Conservation (phyloP, 53 echinoderm and acorn worm genomes). For the Glandiceps talaboti region DNA sequence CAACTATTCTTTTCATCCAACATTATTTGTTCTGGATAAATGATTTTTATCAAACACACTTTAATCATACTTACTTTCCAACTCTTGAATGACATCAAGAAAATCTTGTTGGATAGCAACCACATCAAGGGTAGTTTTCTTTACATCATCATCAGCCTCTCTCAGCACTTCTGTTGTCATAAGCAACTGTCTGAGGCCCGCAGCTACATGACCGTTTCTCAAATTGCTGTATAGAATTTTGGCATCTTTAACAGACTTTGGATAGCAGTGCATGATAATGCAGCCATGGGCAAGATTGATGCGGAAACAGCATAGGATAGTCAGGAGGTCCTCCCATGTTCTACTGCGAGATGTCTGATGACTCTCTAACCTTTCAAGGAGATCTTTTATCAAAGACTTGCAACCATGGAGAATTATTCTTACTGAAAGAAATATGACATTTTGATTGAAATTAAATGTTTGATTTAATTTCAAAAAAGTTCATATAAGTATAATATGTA, state of each 20-base stretch:
- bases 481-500: too few relatives aligned
- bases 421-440: background rate
- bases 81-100: background rate
- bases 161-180: background rate
- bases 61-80: too few relatives aligned
- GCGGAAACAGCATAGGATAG: background rate
- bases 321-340: background rate
- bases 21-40: too few relatives aligned
- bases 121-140: background rate
- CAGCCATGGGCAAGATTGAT: background rate
- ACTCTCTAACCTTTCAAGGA: background rate
- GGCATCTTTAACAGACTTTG: background rate
- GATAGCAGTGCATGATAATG: background rate
- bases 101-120: background rate
- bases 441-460: too few relatives aligned
- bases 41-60: too few relatives aligned
- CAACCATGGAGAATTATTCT: background rate
- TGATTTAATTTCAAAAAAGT: too few relatives aligned
- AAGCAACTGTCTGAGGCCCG: background rate
- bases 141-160: background rate
- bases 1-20: too few relatives aligned
- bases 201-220: background rate
- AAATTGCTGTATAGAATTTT: background rate
- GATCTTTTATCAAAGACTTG: background rate
- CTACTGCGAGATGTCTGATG: background rate